Conservation (phyloP, 64 coral and sea anemone genomes). For the Cladopsammia gracilis region DNA sequence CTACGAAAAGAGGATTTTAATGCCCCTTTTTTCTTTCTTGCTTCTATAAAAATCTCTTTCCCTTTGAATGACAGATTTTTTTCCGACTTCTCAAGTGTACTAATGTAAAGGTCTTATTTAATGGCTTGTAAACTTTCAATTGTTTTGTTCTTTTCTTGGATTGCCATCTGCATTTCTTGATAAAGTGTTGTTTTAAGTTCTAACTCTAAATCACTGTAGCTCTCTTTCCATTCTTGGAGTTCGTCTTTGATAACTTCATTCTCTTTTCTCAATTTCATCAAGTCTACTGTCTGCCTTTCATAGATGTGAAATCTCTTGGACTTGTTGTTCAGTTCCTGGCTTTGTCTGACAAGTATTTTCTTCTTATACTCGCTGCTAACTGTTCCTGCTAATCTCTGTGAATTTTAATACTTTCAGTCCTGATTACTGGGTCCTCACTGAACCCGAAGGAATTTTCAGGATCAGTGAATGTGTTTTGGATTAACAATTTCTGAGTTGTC, state of each 20-base stretch:
- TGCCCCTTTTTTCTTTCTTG: constrained; percentile 62
- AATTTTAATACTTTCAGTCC: background rate
- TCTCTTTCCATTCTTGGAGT: background rate
- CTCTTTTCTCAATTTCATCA: background rate
- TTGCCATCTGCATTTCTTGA: background rate
- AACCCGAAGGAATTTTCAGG: background rate
- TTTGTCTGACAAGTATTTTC: background rate
- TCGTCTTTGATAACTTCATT: background rate
- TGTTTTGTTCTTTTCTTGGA: constrained; percentile 1
- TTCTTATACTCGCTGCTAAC: background rate
- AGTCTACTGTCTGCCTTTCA: background rate
- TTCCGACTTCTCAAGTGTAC: background rate
- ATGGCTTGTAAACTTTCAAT: background rate
- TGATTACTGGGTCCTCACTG: background rate
- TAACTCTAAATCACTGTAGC: background rate
- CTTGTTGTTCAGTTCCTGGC: background rate
- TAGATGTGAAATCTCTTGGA: background rate
- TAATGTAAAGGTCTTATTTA: background rate
- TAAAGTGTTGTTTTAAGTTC: background rate
- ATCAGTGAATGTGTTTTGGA: background rate
- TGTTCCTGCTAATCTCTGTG: background rate
- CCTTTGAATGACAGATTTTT: too few relatives aligned
- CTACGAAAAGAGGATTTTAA: constrained; percentile 48
- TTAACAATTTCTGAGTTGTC: too few relatives aligned
- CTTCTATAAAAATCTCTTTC: background rate